Percentiles rank a stretch among this genome's conserved stretches.
phyloP scores from a whole-genome alignment of 1,140 invertebrate genomes.

The Carcinoscorpius rotundicauda region DNA sequence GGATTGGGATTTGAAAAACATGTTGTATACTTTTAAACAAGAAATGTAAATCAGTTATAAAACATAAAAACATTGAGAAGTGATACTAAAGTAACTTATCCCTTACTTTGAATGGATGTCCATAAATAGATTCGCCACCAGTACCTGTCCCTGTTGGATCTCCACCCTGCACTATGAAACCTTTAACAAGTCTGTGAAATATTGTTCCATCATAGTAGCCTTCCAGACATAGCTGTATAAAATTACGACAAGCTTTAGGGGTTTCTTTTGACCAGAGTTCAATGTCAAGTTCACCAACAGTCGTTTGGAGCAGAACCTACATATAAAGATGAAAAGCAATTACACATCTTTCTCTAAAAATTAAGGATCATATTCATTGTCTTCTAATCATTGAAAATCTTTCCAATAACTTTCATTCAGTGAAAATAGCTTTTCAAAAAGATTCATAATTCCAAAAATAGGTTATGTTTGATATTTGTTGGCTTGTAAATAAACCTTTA shows the following conservation, averaged over 20 bases:
- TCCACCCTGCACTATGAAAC: constrained; percentile 91
- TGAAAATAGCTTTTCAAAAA: no score
- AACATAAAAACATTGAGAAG: constrained; percentile 4
- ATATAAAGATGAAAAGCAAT: constrained; percentile 1
- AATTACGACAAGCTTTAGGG: constrained; percentile 90
- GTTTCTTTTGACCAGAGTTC: constrained; percentile 96
- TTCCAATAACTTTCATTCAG: no score
- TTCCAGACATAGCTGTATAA: constrained; percentile 93
- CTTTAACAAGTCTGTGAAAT: constrained; percentile 81
- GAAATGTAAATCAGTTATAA: no score
- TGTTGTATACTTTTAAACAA: no score
- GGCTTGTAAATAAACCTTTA: no score
- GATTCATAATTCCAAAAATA: no score
- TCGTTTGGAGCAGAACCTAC: constrained; percentile 79
- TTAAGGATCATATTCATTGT: no score
- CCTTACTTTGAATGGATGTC: constrained; percentile 74
- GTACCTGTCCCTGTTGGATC: constrained; percentile 91
- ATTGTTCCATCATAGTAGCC: constrained; percentile 88
- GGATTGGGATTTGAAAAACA: no score
- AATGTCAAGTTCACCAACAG: constrained; percentile 91
- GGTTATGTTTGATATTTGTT: no score
- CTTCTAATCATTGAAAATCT: no score
- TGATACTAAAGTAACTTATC: neutral
- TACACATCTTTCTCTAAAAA: no score
- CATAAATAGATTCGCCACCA: constrained; percentile 90